Base-by-base conservation (phyloP, 2,888 invertebrate species). In the Melipona bicolor region DNA sequence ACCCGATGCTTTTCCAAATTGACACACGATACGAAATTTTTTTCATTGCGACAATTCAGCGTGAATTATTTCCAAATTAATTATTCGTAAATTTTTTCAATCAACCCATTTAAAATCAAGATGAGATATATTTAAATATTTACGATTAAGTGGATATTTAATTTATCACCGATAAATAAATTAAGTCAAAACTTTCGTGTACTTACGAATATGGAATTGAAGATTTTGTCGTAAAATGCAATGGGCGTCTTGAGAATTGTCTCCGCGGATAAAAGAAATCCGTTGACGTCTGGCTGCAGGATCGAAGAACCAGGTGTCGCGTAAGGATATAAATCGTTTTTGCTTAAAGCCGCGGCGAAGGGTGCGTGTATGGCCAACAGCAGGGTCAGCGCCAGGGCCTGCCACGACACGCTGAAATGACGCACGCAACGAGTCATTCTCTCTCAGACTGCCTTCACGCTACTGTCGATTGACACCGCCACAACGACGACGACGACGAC, bases 151-250 rank as follows among this genome's bases (percentile, higher is more conserved):
- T 3, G 3, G 27, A 61, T 43, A 1, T 43, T 9, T 43, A 9
- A 43, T 43, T 43, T 43, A 17, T 27, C 15, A 9, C 4, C 24
- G 0, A 59, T 5, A 15, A 56, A 56, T n/a, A 5, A 15, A n/a
- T 4, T 6, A n/a, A 2, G 13, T n/a, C 13, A 15, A 61, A 36
- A 52, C 0, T 62, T 9, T 43, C 17, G 15, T 61, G 49, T 91
- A 98, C 98, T 98, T 95, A 99, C 98, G 95, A 96, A 98, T 91
- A 98, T 95, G 56, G 96, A 96, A 78, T 96, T 96, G 94, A 97
- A 98, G 85, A 95, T 95, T 88, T 96, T 96, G 89, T 97, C 97
- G 94, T 97, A 99, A 95, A 98, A 98, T 72, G 96, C 95, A 77
- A 99, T 96, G 2, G 98, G 98, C 59, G 97, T 96, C 91, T 95